Conservation (phyloP, 2,113 vertebrate genomes). For the Etia nguti region DNA sequence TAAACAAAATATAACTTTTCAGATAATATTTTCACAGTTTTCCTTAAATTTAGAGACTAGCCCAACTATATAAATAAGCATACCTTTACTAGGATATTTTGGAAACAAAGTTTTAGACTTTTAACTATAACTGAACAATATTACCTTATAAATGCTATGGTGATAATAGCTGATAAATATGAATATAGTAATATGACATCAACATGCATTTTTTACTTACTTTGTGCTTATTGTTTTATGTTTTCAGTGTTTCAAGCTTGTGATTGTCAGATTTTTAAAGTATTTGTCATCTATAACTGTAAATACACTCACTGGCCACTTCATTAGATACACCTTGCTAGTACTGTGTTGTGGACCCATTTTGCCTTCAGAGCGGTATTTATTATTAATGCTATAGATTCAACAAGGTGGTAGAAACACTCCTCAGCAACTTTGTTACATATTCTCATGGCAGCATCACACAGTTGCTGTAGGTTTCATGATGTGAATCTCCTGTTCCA, state of each 20-base stretch:
- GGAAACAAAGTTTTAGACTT: not conserved
- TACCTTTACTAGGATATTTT: not conserved
- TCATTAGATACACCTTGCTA: not conserved
- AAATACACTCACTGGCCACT: not conserved
- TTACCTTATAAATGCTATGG: not conserved
- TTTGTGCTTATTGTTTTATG: not conserved
- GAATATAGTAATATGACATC: not conserved
- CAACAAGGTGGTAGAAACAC: not conserved
- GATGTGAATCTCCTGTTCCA: not conserved
- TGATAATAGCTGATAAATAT: not conserved
- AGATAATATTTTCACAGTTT: not conserved
- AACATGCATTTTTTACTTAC: not conserved
- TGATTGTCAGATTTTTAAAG: not conserved
- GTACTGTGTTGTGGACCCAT: not conserved
- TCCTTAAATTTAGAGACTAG: not conserved
- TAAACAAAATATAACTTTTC: not conserved
- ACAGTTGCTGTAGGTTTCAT: not conserved
- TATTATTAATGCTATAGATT: not conserved
- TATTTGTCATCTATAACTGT: not conserved
- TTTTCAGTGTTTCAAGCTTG: fast-evolving
- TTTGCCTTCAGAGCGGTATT: not conserved
- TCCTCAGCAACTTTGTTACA: not conserved
- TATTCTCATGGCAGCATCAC: not conserved
- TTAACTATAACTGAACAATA: not conserved
- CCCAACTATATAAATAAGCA: not conserved